Evolutionary conservation across 1,140 invertebrate species (phyloP).

Genomic region (Habropoda laboriosa): DNA sequence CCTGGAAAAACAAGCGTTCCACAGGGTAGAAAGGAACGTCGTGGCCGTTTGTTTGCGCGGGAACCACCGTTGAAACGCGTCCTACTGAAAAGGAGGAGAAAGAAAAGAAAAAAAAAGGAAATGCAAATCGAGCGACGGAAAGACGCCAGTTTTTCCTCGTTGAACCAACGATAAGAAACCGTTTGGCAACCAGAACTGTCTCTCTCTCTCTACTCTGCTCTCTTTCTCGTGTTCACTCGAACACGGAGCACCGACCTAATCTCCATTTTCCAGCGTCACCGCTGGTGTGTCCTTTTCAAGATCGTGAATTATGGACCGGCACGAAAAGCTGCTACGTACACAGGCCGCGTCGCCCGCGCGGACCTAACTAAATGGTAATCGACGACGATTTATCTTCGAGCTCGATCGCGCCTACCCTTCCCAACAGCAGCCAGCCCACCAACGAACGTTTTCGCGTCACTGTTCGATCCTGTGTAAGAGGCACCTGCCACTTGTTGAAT

Average conservation of each 20-base stretch:
- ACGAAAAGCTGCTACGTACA: conserved; percentile 56
- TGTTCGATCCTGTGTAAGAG: conserved; percentile 61
- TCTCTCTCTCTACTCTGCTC: no score
- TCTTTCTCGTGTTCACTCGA: no score
- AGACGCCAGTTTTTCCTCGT: conserved; percentile 23
- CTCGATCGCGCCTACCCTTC: conserved; percentile 47
- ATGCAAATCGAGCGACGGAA: conserved; percentile 17
- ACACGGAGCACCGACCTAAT: conserved; percentile 51
- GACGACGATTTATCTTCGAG: conserved; percentile 64
- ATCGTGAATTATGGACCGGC: conserved; percentile 64
- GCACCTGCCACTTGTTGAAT: conserved; percentile 65
- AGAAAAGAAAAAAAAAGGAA: neutral
- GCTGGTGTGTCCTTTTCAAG: conserved; percentile 53
- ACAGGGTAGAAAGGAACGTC: neutral
- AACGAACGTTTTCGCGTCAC: conserved; percentile 37
- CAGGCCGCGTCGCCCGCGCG: conserved; percentile 24
- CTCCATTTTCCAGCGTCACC: conserved; percentile 61
- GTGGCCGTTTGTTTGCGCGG: conserved; percentile 25
- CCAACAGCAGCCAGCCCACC: neutral
- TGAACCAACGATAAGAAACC: neutral
- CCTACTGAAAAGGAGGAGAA: neutral
- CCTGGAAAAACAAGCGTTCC: conserved; percentile 18
- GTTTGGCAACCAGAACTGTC: neutral
- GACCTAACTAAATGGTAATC: conserved; percentile 68
- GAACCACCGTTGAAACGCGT: neutral